Evolutionary conservation across 2,888 invertebrate species (phyloP), one percentile per base, ranked within the genome.

Genomic region (Alviniconcha strummeri): DNA sequence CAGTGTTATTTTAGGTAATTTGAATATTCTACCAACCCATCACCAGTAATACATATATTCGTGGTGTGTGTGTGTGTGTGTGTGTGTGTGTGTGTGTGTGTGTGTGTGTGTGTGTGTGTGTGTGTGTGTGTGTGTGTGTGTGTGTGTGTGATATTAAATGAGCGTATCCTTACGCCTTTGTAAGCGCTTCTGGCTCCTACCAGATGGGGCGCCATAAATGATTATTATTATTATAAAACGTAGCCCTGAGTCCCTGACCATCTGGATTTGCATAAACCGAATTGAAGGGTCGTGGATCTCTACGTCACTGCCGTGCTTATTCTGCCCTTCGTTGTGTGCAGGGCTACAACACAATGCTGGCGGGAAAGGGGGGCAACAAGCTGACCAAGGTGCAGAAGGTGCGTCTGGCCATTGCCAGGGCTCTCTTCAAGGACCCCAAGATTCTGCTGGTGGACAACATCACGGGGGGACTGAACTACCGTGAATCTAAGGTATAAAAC

Each of bases 361-460:
- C 67, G 67, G 82, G 84, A 17, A 80, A 83, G 9, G n/a, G 84
- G 15, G 74, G 83, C 9, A 77, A 82, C 9, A 67, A 81, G 55
- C 52, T 85, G 19, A 85, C 60, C 83, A 75, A 71, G 6, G 85
- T 75, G 60, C 81, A 85, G 71, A 83, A 77, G 57, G 64, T 75
- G 56, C 76, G 85, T 9, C 84, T 85, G 57, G 67, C 83, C 60
- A 84, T 85, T 19, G 85, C 85, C 17, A 87, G 94, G 80, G 94
- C 94, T 6, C 87, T 94, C 9, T 91, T 94, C 15, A 94, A 96
- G 67, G 95, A 96, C 89, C 97, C 97, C 0, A 96, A 95, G 88
- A 96, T 97, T 87, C 94, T 95, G 9, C 89, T 94, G 13, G 89
- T 94, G 36, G 97, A 97, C 90, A 97, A 97, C 93, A 97, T 97